These are phyloP conservation scores for Drosophila colorata DNA, from an alignment of 2,888 invertebrate species.

Conservation along the genomic window DNA sequence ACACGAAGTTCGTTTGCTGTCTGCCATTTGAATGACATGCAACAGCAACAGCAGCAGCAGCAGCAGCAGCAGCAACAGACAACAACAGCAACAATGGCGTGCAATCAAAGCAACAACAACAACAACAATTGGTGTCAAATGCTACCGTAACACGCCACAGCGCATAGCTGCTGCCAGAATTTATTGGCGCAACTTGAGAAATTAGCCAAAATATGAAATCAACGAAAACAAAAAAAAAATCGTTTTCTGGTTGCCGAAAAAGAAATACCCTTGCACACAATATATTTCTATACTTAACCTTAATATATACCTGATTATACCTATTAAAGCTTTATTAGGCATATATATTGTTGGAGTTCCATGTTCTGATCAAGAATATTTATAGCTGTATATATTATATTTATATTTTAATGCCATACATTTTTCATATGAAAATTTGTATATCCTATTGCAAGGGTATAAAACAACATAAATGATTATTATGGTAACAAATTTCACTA, in stretches of 20 bases:
- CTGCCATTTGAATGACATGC: constrained; percentile 82
- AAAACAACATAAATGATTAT: constrained; percentile 46
- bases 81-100: constrained; percentile 59
- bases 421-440: neutral
- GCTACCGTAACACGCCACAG: constrained; percentile 68
- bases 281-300: too few relatives aligned
- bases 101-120: constrained; percentile 70
- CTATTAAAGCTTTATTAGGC: too few relatives aligned
- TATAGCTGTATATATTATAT: too few relatives aligned
- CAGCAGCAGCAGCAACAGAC: constrained; percentile 23
- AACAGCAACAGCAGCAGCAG: constrained; percentile 49
- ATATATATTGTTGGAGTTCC: too few relatives aligned
- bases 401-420: too few relatives aligned
- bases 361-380: too few relatives aligned
- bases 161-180: constrained; percentile 45
- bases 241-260: neutral
- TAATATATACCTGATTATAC: too few relatives aligned
- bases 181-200: constrained; percentile 54
- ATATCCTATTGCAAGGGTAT: neutral
- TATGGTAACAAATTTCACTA: constrained; percentile 68
- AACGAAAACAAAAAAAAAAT: neutral
- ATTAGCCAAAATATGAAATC: constrained; percentile 48
- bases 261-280: constrained; percentile 1
- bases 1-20: constrained; percentile 80
- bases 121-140: constrained; percentile 79